Conservation (phyloP, 2,797 vertebrate genomes). For the Eidolon dupreanum region DNA sequence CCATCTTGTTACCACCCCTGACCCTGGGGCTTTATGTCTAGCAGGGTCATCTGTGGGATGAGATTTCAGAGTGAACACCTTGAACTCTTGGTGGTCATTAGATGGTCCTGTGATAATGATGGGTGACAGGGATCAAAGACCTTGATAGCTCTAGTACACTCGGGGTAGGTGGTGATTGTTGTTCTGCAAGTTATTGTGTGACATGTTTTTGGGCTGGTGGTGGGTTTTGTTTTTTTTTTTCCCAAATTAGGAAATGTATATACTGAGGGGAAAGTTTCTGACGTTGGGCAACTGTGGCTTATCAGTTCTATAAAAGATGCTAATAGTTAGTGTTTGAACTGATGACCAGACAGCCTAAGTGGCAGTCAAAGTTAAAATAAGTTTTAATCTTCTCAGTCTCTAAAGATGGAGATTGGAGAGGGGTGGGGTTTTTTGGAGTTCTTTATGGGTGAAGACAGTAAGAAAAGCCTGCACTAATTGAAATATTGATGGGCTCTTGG, state of each 20-base stretch:
- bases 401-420: not conserved
- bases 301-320: not conserved
- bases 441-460: not conserved
- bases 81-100: slow-evolving; percentile 77
- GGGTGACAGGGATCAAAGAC: slow-evolving; percentile 72
- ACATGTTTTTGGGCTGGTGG: slow-evolving; percentile 39
- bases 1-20: slow-evolving; percentile 78
- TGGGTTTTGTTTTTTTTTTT: not conserved
- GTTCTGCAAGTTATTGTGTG: slow-evolving; percentile 34
- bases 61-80: slow-evolving; percentile 78
- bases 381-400: not conserved
- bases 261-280: slow-evolving; percentile 1
- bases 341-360: slow-evolving; percentile 16
- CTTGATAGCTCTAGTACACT: slow-evolving; percentile 60
- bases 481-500: slow-evolving; percentile 25
- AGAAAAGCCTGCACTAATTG: slow-evolving; percentile 32
- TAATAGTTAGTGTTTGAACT: slow-evolving; percentile 42
- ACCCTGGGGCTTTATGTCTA: slow-evolving; percentile 80
- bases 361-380: slow-evolving; percentile 46
- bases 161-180: slow-evolving; percentile 51
- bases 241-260: not conserved
- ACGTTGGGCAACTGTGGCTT: not conserved
- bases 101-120: slow-evolving; percentile 72
- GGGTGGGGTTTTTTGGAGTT: not conserved
- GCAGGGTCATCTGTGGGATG: slow-evolving; percentile 78